Percentiles rank a stretch among this genome's conserved stretches.
Evolutionary conservation across 2,888 invertebrate species (phyloP).

Genomic region (Dermolepida albohirtum): DNA sequence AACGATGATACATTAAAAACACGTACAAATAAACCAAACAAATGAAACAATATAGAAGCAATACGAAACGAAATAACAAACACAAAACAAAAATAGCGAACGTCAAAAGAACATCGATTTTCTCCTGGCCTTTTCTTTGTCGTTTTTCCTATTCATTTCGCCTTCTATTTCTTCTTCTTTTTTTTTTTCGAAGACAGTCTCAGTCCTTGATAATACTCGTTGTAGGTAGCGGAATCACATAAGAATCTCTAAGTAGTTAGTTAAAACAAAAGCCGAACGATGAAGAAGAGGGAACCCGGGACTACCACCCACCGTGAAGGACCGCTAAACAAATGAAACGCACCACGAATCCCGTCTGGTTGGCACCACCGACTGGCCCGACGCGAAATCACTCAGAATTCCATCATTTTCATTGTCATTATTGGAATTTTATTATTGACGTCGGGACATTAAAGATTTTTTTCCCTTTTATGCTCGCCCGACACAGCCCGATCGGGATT

Average conservation of each 20-base stretch:
- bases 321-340: constrained; percentile 65
- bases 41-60: too few species aligned
- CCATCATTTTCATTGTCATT: constrained; percentile 37
- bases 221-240: not conserved
- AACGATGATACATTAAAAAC: too few species aligned
- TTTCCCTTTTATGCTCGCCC: not conserved
- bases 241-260: constrained; percentile 23
- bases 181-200: too few species aligned
- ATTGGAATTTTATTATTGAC: constrained; percentile 5
- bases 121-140: too few species aligned
- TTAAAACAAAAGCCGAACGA: constrained; percentile 57
- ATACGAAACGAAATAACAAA: too few species aligned
- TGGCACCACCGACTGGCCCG: constrained; percentile 41
- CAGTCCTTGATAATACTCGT: not conserved
- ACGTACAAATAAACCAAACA: too few species aligned
- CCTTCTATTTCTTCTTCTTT: too few species aligned
- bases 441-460: not conserved
- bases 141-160: too few species aligned
- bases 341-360: constrained; percentile 48
- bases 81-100: too few species aligned
- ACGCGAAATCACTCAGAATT: constrained; percentile 10
- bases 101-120: too few species aligned
- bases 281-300: constrained; percentile 60
- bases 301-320: constrained; percentile 72
- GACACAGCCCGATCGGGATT: not conserved